A percentile compares a stretch with the other conserved stretches of the same genome.
phyloP scores from a whole-genome alignment of 2,113 vertebrate species.

The Spheniscus mendiculus region DNA sequence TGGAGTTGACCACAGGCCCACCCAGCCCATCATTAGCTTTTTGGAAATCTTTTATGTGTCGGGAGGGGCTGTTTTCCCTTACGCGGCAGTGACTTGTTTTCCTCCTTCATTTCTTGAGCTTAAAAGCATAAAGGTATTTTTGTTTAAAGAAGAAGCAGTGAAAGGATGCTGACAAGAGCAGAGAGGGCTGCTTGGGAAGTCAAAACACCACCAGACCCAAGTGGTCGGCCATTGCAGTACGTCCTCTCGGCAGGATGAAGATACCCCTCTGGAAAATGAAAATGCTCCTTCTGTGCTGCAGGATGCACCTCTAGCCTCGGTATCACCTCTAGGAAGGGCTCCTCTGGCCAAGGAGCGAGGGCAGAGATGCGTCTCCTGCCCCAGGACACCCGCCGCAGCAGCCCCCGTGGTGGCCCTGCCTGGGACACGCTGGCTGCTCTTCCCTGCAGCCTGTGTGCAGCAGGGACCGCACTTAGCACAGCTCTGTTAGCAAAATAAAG shows the following conservation, averaged over 20 bases:
- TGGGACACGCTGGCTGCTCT: neutral
- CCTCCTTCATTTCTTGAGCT: neutral
- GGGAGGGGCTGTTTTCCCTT: neutral
- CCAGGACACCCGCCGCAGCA: neutral
- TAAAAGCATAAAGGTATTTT: neutral
- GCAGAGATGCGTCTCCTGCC: neutral
- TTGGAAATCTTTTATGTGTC: neutral
- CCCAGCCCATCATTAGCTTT: neutral
- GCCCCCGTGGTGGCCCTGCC: rapidly evolving
- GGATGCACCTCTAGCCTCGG: neutral
- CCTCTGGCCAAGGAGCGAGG: neutral
- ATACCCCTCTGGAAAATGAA: neutral
- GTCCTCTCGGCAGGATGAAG: neutral
- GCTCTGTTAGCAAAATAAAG: neutral
- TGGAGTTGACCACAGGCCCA: neutral
- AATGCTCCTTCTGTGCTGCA: neutral
- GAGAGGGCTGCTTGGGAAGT: neutral
- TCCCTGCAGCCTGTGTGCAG: neutral
- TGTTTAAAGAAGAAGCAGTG: neutral
- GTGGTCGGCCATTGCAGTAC: rapidly evolving
- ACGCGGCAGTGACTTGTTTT: neutral
- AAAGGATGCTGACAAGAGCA: neutral
- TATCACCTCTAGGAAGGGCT: neutral
- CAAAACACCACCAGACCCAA: neutral
- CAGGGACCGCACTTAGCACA: rapidly evolving